A percentile compares a stretch with the other conserved stretches of the same genome.
These are phyloP conservation scores for Hypercompe scribonia DNA, from an alignment of 2,888 invertebrate species.

Conservation along the genomic window DNA sequence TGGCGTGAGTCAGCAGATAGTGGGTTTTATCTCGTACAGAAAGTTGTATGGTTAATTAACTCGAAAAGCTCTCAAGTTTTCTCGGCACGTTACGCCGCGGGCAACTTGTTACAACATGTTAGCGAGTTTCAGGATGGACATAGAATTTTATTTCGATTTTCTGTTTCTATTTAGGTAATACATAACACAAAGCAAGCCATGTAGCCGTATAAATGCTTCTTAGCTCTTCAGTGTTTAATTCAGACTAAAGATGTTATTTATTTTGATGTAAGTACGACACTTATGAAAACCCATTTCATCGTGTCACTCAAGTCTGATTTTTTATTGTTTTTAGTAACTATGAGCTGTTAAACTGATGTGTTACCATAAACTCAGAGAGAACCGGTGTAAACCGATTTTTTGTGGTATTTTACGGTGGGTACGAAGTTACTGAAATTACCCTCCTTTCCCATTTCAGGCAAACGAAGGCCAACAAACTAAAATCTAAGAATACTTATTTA, in stretches of 20 bases:
- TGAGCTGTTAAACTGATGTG: too few species aligned
- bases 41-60: slow-evolving; percentile 80
- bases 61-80: slow-evolving; percentile 72
- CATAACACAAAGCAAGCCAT: background rate
- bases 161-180: background rate
- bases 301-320: background rate
- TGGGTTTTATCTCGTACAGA: slow-evolving; percentile 66
- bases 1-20: slow-evolving; percentile 59
- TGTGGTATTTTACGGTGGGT: background rate
- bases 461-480: too few species aligned
- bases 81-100: slow-evolving; percentile 73
- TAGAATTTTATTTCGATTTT: slow-evolving; percentile 21
- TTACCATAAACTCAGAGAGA: too few species aligned
- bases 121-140: slow-evolving; percentile 50
- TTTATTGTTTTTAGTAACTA: too few species aligned
- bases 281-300: too few species aligned
- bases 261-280: background rate
- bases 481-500: too few species aligned
- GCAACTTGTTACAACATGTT: slow-evolving; percentile 70
- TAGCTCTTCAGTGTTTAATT: background rate
- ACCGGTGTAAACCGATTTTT: background rate
- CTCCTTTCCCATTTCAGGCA: too few species aligned
- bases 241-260: background rate
- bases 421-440: background rate
- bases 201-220: background rate